Conservation (phyloP, 2,888 invertebrate genomes). For the Drosophila niveifrons region DNA sequence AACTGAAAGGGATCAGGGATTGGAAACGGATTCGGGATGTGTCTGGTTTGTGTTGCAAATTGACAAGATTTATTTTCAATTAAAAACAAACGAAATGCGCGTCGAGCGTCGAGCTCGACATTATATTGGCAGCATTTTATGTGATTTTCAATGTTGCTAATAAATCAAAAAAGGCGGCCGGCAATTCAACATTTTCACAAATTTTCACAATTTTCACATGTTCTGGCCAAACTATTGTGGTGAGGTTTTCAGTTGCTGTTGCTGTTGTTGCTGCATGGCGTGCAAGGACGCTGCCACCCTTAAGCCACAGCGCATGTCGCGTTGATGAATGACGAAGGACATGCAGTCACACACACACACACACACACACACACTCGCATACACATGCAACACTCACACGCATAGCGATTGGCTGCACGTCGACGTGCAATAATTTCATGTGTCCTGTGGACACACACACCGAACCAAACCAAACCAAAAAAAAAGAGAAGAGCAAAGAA, state of each 20-base stretch:
- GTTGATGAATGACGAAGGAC: conserved; percentile 79
- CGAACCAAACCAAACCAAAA: too few species aligned
- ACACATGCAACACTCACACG: conserved; percentile 37
- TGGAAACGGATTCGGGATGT: conserved; percentile 39
- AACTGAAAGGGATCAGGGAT: conserved; percentile 27
- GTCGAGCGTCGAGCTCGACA: conserved; percentile 40
- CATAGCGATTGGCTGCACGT: conserved; percentile 77
- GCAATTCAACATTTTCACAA: conserved; percentile 48
- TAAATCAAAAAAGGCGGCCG: conserved; percentile 76
- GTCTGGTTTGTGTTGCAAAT: conserved; percentile 69
- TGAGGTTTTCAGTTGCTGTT: background rate
- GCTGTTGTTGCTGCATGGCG: conserved; percentile 30
- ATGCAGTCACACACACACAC: conserved; percentile 54
- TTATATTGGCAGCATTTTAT: conserved; percentile 80
- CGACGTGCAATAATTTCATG: conserved; percentile 76
- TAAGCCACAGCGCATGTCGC: conserved; percentile 72
- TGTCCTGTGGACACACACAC: conserved; percentile 53
- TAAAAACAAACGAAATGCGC: conserved; percentile 67
- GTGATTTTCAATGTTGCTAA: conserved; percentile 75
- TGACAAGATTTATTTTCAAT: conserved; percentile 83
- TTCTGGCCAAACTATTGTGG: conserved; percentile 47
- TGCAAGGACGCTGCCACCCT: conserved; percentile 66
- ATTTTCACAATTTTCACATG: conserved; percentile 47
- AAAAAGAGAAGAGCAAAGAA: conserved; percentile 12
- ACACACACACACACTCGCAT: conserved; percentile 5